Conservation (phyloP, 2,113 vertebrate genomes). For the Oceanites oceanicus region DNA sequence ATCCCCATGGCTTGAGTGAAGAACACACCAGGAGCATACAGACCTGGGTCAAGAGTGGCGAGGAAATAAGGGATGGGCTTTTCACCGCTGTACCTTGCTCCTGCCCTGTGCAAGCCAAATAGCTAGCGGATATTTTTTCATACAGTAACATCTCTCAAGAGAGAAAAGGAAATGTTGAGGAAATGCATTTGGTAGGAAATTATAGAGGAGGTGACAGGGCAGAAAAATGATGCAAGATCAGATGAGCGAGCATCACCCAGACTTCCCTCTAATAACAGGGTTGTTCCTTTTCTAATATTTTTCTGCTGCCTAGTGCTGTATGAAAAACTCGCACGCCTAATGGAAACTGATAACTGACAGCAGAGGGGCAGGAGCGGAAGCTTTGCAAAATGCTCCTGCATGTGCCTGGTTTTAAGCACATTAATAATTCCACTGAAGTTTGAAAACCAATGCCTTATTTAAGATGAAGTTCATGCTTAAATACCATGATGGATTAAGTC, state of each 20-base stretch:
- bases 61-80: background rate
- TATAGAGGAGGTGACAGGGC: background rate
- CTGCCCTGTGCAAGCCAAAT: background rate
- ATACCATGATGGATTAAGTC: background rate
- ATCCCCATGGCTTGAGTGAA: background rate
- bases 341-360: background rate
- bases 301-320: background rate
- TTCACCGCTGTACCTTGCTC: background rate
- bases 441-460: background rate
- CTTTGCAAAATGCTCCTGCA: rapidly evolving
- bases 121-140: background rate
- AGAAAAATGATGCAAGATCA: slow-evolving; percentile 4
- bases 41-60: rapidly evolving
- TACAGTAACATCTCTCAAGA: background rate
- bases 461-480: background rate
- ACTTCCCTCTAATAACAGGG: background rate
- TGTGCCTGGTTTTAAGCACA: background rate
- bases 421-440: slow-evolving; percentile 18
- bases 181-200: background rate
- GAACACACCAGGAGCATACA: background rate
- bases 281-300: background rate
- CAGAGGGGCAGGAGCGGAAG: background rate
- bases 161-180: background rate
- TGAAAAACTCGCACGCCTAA: background rate
- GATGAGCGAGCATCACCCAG: background rate